These are phyloP conservation scores for Agrotis segetum DNA, from an alignment of 2,888 invertebrate species.

Conservation along the genomic window DNA sequence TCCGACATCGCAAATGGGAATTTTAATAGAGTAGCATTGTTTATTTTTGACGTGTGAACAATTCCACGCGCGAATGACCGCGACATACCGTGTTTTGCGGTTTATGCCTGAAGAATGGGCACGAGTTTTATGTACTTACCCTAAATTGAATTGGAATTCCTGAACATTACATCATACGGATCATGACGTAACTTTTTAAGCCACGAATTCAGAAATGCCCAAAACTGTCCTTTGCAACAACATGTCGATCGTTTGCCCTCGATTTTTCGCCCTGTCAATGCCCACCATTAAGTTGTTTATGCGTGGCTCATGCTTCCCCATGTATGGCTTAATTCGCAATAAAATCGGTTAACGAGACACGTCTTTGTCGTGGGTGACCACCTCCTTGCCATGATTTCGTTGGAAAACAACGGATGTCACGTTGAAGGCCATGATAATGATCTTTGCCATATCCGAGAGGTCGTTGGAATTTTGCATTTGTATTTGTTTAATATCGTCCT, in stretches of 20 bases:
- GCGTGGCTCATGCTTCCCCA: slow-evolving; percentile 71
- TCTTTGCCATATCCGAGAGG: slow-evolving; percentile 74
- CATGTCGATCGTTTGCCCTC: slow-evolving; percentile 71
- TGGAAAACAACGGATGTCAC: slow-evolving; percentile 80
- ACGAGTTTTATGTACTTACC: slow-evolving; percentile 46
- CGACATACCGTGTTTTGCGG: slow-evolving; percentile 41
- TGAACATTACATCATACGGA: slow-evolving; percentile 55
- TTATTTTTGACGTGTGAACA: slow-evolving; percentile 37
- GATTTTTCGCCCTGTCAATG: slow-evolving; percentile 68
- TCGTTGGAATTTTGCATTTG: slow-evolving; percentile 68
- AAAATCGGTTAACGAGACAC: slow-evolving; percentile 81
- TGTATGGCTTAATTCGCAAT: slow-evolving; percentile 77
- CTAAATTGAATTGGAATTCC: slow-evolving; percentile 56
- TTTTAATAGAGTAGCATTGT: slow-evolving; percentile 6
- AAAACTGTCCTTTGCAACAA: slow-evolving; percentile 63
- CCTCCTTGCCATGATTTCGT: slow-evolving; percentile 76
- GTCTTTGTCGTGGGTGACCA: slow-evolving; percentile 83
- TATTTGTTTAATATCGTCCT: slow-evolving; percentile 65
- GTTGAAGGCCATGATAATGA: slow-evolving; percentile 79
- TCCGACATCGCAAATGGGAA: slow-evolving; percentile 5
- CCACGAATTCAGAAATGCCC: slow-evolving; percentile 45
- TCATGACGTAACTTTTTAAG: slow-evolving; percentile 55
- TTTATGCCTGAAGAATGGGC: slow-evolving; percentile 46
- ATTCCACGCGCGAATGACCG: slow-evolving; percentile 18
- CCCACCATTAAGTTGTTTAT: slow-evolving; percentile 76